Evolutionary conservation across 2,888 invertebrate genomes (phyloP).

Genomic region (Blomia tropicalis): DNA sequence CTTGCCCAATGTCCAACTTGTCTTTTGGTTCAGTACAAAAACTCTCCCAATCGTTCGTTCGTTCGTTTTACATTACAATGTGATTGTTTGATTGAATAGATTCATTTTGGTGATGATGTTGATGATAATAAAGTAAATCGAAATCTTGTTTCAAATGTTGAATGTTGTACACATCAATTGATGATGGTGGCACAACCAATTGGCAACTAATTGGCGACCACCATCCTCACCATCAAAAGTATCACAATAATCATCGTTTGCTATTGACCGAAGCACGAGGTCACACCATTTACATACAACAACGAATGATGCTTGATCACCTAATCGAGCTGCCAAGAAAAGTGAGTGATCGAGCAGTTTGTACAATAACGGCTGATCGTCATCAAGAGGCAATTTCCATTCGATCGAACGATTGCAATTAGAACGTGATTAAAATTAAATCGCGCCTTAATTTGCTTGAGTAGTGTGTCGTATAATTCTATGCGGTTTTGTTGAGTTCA

Average conservation of each 20-base stretch:
- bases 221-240: neutral
- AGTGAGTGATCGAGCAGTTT: neutral
- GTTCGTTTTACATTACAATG: too few relatives aligned
- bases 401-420: slow-evolving; percentile 11
- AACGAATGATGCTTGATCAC: neutral
- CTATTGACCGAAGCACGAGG: too few relatives aligned
- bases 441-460: slow-evolving; percentile 15
- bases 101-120: too few relatives aligned
- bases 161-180: too few relatives aligned
- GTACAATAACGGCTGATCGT: neutral
- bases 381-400: neutral
- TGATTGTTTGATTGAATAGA: too few relatives aligned
- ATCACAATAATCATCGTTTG: neutral
- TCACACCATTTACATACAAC: neutral
- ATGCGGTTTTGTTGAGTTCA: neutral
- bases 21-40: too few relatives aligned
- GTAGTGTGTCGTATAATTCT: too few relatives aligned
- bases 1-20: too few relatives aligned
- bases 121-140: too few relatives aligned
- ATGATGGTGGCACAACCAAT: neutral
- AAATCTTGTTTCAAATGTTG: too few relatives aligned
- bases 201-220: neutral
- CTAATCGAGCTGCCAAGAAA: neutral
- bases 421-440: slow-evolving; percentile 15
- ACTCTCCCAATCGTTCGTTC: too few relatives aligned